A percentile compares a stretch with the other conserved stretches of the same genome.
Evolutionary conservation across 2,113 vertebrate species (phyloP).

Genomic region (Ailuropoda melanoleuca): DNA sequence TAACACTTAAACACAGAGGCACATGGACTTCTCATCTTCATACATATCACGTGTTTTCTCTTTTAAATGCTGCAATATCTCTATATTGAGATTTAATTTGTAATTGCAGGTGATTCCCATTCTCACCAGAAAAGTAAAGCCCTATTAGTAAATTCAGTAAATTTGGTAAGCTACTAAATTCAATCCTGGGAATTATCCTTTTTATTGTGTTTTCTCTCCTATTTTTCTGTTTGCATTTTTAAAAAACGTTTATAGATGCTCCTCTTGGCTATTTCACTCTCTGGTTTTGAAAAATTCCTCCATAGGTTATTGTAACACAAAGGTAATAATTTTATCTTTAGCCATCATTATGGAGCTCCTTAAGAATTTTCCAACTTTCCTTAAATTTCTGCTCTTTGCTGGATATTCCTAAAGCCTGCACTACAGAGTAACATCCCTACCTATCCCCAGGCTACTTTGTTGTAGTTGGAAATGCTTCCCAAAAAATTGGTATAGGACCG

Average conservation of each 20-base stretch:
- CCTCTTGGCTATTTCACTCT: not conserved
- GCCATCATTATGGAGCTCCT: not conserved
- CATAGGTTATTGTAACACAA: not conserved
- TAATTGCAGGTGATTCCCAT: not conserved
- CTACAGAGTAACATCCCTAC: not conserved
- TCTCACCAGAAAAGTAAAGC: not conserved
- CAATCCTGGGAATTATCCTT: not conserved
- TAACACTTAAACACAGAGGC: slow-evolving; percentile 33
- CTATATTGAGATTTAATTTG: not conserved
- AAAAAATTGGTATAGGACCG: not conserved
- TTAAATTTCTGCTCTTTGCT: not conserved
- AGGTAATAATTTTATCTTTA: not conserved
- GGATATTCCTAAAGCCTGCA: not conserved
- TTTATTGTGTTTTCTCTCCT: not conserved
- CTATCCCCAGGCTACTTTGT: not conserved
- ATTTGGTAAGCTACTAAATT: not conserved
- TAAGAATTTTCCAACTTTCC: not conserved
- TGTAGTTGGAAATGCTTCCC: not conserved
- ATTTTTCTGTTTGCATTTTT: not conserved
- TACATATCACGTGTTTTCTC: not conserved
- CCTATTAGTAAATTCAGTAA: not conserved
- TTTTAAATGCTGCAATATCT: not conserved
- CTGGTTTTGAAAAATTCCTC: not conserved
- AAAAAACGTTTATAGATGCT: not conserved
- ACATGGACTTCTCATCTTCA: slow-evolving; percentile 1